These are phyloP conservation scores for Notechis scutatus DNA, from an alignment of 2,113 vertebrate genomes.

Conservation along the genomic window DNA sequence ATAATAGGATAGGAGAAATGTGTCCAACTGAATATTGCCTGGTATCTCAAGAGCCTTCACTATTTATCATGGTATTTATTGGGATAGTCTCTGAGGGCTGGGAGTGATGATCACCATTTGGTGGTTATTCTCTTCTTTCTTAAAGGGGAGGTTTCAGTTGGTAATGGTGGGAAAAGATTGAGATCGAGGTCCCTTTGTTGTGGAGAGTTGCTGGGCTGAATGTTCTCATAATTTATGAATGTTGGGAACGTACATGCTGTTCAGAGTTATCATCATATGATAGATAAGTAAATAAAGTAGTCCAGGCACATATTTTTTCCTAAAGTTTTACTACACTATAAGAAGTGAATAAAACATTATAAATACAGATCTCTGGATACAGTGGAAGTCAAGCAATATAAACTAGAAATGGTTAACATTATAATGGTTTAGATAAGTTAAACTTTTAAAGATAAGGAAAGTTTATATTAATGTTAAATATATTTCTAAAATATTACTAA, in stretches of 20 bases:
- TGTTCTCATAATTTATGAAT: not conserved
- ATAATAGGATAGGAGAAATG: not conserved
- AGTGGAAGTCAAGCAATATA: not conserved
- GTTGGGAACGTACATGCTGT: not conserved
- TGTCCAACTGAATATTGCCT: not conserved
- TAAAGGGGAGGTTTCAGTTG: not conserved
- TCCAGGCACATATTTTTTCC: not conserved
- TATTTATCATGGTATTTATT: not conserved
- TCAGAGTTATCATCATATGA: not conserved
- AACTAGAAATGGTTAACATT: not conserved
- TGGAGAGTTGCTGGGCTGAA: not conserved
- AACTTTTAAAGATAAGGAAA: not conserved
- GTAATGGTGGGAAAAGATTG: not conserved
- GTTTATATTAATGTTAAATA: not conserved
- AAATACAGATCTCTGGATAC: not conserved
- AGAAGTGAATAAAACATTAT: not conserved
- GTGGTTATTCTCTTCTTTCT: not conserved
- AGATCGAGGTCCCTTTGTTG: not conserved
- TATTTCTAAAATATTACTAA: not conserved
- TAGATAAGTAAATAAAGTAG: not conserved
- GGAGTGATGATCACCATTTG: not conserved
- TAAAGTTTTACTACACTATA: not conserved
- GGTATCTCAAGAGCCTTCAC: not conserved
- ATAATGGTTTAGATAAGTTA: not conserved
- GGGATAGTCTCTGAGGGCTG: not conserved